Evolutionary conservation across 2,113 vertebrate genomes (phyloP).

Genomic region (Pelecanoides urinatrix): DNA sequence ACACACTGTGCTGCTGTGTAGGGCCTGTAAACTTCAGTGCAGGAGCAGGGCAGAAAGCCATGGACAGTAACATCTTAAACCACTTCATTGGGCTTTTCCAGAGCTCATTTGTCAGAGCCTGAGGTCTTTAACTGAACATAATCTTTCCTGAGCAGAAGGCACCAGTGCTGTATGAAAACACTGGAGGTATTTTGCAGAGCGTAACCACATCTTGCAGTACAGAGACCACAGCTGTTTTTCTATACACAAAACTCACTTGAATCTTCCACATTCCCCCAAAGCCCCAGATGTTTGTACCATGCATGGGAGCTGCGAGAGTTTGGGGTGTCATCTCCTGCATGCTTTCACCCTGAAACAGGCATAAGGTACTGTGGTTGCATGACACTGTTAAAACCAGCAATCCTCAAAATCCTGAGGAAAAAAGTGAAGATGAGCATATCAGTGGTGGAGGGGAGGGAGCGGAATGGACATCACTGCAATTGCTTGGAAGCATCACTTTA

Average conservation of each 20-base stretch:
- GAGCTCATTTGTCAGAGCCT: background rate
- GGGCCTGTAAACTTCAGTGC: background rate
- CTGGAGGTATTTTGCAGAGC: background rate
- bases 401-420: background rate
- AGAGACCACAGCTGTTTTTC: background rate
- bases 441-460: background rate
- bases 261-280: background rate
- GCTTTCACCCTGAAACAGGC: background rate
- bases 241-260: background rate
- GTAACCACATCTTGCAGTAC: background rate
- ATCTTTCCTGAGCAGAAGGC: background rate
- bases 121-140: background rate
- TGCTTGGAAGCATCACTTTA: background rate
- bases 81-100: background rate
- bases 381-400: background rate
- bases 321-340: background rate
- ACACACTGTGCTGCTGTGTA: background rate
- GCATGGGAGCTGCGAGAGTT: background rate
- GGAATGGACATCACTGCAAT: background rate
- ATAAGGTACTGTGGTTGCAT: background rate
- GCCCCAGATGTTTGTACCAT: fast-evolving
- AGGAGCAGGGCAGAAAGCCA: background rate
- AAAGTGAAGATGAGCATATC: background rate
- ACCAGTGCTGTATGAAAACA: background rate
- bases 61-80: background rate